A percentile compares a stretch with the other conserved stretches of the same genome.
Evolutionary conservation across 2,888 invertebrate genomes (phyloP).

Genomic region (Anoplius nigerrimus): DNA sequence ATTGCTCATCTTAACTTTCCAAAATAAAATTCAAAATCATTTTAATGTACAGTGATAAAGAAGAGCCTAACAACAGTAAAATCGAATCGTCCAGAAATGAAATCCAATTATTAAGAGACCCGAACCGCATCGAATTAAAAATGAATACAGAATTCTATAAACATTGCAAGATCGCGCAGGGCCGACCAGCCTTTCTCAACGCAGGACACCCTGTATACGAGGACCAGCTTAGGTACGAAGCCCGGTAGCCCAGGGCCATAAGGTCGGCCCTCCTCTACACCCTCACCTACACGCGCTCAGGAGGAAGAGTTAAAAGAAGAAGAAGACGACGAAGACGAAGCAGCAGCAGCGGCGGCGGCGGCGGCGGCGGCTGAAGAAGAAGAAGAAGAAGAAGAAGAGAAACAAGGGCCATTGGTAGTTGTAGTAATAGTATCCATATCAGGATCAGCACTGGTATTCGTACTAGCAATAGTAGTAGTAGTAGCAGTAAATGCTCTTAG

Average conservation of each 20-base stretch:
- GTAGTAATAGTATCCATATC: not conserved
- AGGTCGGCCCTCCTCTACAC: constrained; percentile 71
- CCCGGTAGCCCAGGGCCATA: constrained; percentile 74
- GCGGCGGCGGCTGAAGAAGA: constrained; percentile 17
- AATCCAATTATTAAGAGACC: too few relatives aligned
- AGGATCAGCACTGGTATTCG: not conserved
- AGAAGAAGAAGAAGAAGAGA: constrained; percentile 18
- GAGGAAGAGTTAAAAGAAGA: constrained; percentile 1
- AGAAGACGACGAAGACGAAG: constrained; percentile 7
- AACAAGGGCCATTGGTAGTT: constrained; percentile 2
- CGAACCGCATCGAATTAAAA: too few relatives aligned
- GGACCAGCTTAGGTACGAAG: constrained; percentile 65
- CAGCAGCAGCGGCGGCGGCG: constrained; percentile 2
- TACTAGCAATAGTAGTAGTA: constrained; percentile 8
- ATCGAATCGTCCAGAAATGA: too few relatives aligned
- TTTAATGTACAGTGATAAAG: too few relatives aligned
- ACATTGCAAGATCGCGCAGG: too few relatives aligned
- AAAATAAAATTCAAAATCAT: too few relatives aligned
- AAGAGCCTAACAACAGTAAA: too few relatives aligned
- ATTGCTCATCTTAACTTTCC: too few relatives aligned
- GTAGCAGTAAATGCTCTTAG: not conserved
- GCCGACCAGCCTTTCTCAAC: constrained; percentile 27
- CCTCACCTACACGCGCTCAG: constrained; percentile 64
- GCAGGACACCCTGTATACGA: constrained; percentile 62
- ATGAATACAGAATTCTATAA: too few relatives aligned